phyloP scores from a whole-genome alignment of 2,888 invertebrate genomes.

The Drosophila robusta region DNA sequence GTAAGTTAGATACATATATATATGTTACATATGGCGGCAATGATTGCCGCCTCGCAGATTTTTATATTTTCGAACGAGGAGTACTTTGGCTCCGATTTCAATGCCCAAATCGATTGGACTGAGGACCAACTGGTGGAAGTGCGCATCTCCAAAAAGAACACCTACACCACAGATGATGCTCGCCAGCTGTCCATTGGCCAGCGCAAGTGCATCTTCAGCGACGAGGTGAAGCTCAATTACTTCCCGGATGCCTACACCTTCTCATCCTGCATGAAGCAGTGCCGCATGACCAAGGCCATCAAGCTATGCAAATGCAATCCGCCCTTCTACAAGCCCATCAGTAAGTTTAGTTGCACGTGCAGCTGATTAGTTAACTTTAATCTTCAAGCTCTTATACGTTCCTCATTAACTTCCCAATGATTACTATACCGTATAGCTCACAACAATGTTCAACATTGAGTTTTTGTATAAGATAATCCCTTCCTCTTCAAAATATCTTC shows the following conservation, averaged over 20 bases:
- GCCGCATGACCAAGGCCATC: conserved; percentile 89
- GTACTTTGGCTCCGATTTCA: conserved; percentile 89
- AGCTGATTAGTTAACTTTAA: too few species aligned
- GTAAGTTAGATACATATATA: conserved; percentile 42
- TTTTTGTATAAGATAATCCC: too few species aligned
- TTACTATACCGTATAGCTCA: too few species aligned
- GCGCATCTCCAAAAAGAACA: conserved; percentile 89
- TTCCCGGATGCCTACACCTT: conserved; percentile 89
- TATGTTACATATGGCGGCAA: too few species aligned
- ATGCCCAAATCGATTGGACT: conserved; percentile 90
- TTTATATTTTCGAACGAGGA: conserved; percentile 89
- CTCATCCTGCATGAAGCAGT: conserved; percentile 90
- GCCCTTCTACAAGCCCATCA: conserved; percentile 88
- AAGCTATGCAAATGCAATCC: conserved; percentile 90
- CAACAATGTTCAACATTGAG: too few species aligned
- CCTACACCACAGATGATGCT: conserved; percentile 91
- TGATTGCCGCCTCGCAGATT: conserved; percentile 59
- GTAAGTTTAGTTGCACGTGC: conserved; percentile 80
- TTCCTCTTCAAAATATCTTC: too few species aligned
- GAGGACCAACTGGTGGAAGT: conserved; percentile 83
- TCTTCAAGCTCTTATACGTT: too few species aligned
- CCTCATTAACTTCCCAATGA: too few species aligned
- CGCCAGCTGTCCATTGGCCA: conserved; percentile 88
- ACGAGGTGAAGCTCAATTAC: conserved; percentile 88
- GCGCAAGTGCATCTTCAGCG: conserved; percentile 90